Percentiles rank a stretch among this genome's conserved stretches.
Evolutionary conservation across 2,113 vertebrate species (phyloP).

Genomic region (Puffinus mauretanicus): DNA sequence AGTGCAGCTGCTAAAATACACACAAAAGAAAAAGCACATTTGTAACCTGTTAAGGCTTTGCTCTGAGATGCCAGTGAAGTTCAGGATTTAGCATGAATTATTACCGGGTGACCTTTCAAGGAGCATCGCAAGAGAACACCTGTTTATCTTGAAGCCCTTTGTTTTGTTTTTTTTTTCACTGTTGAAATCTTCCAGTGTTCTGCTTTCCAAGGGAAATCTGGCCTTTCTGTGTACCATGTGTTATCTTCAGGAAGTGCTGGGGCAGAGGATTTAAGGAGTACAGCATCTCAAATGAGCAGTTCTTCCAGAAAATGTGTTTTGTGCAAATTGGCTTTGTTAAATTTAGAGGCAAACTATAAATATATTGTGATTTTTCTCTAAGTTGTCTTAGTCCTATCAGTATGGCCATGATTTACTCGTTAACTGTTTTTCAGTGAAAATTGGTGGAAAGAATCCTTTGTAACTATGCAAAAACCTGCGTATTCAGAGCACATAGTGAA

Average conservation of each 20-base stretch:
- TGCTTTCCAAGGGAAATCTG: constrained; percentile 5
- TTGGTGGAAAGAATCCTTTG: neutral
- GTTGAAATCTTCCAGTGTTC: constrained; percentile 21
- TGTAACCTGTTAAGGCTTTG: constrained; percentile 37
- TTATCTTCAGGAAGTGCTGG: constrained; percentile 3
- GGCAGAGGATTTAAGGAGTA: neutral
- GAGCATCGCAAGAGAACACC: constrained; percentile 1
- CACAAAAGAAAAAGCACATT: constrained; percentile 17
- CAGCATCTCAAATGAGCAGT: neutral
- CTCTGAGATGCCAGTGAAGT: neutral
- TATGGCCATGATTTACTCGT: neutral
- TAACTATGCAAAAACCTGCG: neutral
- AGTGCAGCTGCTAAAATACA: constrained; percentile 52
- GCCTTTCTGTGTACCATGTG: neutral
- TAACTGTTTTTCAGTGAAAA: neutral
- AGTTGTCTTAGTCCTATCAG: neutral
- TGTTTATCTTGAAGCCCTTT: constrained; percentile 30
- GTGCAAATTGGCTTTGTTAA: neutral
- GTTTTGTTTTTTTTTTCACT: neutral
- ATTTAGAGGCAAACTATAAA: neutral
- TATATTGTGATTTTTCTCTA: neutral
- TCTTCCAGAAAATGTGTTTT: constrained; percentile 15
- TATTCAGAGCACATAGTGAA: neutral
- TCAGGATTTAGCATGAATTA: constrained; percentile 1
- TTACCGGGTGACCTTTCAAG: constrained; percentile 4